Evolutionary conservation across 2,113 vertebrate species (phyloP).

Genomic region (Anhinga anhinga): DNA sequence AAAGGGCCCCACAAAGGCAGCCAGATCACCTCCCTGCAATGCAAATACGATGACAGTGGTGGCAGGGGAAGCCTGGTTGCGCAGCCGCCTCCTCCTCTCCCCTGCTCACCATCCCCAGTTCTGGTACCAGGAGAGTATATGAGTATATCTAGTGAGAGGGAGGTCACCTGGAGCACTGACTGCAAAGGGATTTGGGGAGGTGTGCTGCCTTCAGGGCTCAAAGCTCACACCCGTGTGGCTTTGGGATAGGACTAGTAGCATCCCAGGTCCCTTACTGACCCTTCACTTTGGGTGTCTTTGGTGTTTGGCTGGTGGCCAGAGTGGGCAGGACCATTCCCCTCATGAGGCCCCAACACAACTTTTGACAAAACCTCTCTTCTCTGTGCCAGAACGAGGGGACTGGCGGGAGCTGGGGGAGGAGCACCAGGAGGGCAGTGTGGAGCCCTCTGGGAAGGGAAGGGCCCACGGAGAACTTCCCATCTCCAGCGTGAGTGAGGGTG

Average conservation of each 20-base stretch:
- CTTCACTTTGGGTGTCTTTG: neutral
- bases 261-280: neutral
- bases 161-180: neutral
- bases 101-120: neutral
- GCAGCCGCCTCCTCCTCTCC: neutral
- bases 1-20: constrained; percentile 38
- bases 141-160: accelerated
- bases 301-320: constrained; percentile 17
- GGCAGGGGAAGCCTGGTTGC: neutral
- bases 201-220: neutral
- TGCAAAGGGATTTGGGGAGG: neutral
- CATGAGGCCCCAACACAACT: neutral
- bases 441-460: neutral
- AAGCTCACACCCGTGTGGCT: neutral
- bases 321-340: neutral
- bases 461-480: neutral
- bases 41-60: neutral
- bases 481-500: neutral
- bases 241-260: neutral
- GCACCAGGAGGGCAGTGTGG: neutral
- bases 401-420: neutral
- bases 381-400: neutral
- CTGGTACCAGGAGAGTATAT: neutral
- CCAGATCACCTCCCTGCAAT: constrained; percentile 25
- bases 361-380: constrained; percentile 29